Percentiles rank a stretch among this genome's conserved stretches.
phyloP scores from a whole-genome alignment of 2,797 vertebrate species.

The Galago senegalensis region DNA sequence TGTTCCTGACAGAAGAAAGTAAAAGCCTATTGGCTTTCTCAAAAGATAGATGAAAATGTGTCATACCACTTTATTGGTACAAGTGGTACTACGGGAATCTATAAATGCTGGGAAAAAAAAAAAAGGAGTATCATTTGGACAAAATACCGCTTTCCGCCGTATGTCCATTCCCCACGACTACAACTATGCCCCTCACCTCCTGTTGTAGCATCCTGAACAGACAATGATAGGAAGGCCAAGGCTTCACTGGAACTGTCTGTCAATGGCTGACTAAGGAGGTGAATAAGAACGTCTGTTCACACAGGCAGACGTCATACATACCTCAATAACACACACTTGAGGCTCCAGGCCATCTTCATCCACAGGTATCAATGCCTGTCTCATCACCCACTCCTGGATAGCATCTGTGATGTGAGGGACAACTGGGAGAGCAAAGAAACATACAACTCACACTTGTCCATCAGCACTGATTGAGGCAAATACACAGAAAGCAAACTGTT shows the following conservation, averaged over 20 bases:
- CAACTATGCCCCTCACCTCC: not conserved
- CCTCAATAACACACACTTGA: constrained; percentile 99
- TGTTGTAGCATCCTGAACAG: too few relatives aligned
- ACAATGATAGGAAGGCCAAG: not conserved
- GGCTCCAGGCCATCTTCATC: constrained; percentile 95
- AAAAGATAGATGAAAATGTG: not conserved
- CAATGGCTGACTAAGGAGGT: not conserved
- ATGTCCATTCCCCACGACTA: not conserved
- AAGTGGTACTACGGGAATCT: too few relatives aligned
- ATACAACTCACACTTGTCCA: not conserved
- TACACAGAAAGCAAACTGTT: not conserved
- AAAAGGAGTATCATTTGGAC: not conserved
- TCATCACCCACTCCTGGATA: constrained; percentile 98
- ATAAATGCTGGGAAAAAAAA: not conserved
- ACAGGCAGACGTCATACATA: constrained; percentile 82
- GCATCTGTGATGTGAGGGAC: constrained; percentile 99
- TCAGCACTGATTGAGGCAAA: not conserved
- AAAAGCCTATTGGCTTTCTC: not conserved
- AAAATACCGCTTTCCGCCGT: not conserved
- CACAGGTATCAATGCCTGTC: constrained; percentile 95
- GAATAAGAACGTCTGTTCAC: not conserved
- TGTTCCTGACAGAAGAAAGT: not conserved
- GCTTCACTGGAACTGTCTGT: not conserved
- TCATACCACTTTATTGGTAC: not conserved
- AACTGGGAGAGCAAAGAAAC: constrained; percentile 89